Evolutionary conservation across 2,113 vertebrate genomes (phyloP).

Genomic region (Phrynocephalus versicolor): DNA sequence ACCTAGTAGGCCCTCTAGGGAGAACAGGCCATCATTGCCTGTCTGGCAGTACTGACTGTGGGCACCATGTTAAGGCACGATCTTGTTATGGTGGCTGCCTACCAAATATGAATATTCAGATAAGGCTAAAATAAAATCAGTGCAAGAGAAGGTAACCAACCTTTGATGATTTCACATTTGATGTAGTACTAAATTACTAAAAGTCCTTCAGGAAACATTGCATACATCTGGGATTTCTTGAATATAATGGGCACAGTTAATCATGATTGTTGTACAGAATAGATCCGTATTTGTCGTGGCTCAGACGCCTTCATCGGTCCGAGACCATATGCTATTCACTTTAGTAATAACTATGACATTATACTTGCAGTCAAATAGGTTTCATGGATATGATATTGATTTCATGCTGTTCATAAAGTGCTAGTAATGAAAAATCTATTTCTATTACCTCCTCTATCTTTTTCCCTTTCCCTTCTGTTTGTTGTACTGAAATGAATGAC

Average conservation of each 20-base stretch:
- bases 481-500: background rate
- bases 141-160: constrained; percentile 19
- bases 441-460: constrained; percentile 18
- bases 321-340: constrained; percentile 36
- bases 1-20: background rate
- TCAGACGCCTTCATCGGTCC: constrained; percentile 47
- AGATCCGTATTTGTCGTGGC: constrained; percentile 48
- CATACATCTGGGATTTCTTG: constrained; percentile 19
- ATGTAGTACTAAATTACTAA: constrained; percentile 13
- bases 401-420: constrained; percentile 54
- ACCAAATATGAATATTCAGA: constrained; percentile 6
- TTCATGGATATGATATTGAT: constrained; percentile 31
- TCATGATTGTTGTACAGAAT: constrained; percentile 48
- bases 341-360: constrained; percentile 44
- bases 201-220: constrained; percentile 5
- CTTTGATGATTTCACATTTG: constrained; percentile 3
- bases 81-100: background rate
- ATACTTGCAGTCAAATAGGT: constrained; percentile 41
- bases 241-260: constrained; percentile 46
- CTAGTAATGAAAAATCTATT: constrained; percentile 48
- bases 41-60: background rate
- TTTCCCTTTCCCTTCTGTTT: background rate
- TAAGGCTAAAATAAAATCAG: background rate
- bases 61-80: background rate
- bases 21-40: background rate